Evolutionary conservation across 2,888 invertebrate species (phyloP), one percentile per base, ranked within the genome.

Genomic region (Agonopterix arenella): DNA sequence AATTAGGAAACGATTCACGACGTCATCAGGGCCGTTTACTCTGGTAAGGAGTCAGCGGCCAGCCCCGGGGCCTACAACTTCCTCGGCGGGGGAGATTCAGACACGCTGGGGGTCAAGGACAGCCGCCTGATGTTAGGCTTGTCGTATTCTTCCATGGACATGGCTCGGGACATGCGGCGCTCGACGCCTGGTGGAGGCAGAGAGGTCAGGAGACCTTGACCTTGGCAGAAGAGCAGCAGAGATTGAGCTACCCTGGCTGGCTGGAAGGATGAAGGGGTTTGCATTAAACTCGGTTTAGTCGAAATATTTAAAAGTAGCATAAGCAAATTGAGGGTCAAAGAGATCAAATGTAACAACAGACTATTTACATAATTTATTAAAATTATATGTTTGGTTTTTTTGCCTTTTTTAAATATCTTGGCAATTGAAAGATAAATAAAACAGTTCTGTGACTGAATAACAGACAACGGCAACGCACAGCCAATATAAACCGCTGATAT

Each of bases 211-310:
- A 93, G 84, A 1, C 97, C 96, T 74, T 96, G 94, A 1, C 97
- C 97, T 78, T 97, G 97, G 84, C 96, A 94, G 90, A 97, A 96
- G 51, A 97, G 92, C 57, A 97, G 90, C 69, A 97, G 91, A 48
- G 96, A 95, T 69, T 96, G 95, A 36, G 96, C 94, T 52, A 97
- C 92, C 77, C 96, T 96, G 36, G 95, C 95, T 8, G 97, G 96
- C 96, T 97, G 90, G 1, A 75, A 73, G 28, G 28, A 28, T 28
- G 28, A 28, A 28, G 28, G 28, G 28, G 7, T 28, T 28, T 28
- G 28, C 28, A 4, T 28, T 28, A 28, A 28, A 28, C 28, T 28
- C 4, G 1, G 28, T 28, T 28, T 28, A 2, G n/a, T 28, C 5
- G 5, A 28, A 28, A 2, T 28, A 7, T 28, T 2, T 4, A 28